phyloP scores from a whole-genome alignment of 2,797 vertebrate genomes.

The Hephaestus fuliginosus region DNA sequence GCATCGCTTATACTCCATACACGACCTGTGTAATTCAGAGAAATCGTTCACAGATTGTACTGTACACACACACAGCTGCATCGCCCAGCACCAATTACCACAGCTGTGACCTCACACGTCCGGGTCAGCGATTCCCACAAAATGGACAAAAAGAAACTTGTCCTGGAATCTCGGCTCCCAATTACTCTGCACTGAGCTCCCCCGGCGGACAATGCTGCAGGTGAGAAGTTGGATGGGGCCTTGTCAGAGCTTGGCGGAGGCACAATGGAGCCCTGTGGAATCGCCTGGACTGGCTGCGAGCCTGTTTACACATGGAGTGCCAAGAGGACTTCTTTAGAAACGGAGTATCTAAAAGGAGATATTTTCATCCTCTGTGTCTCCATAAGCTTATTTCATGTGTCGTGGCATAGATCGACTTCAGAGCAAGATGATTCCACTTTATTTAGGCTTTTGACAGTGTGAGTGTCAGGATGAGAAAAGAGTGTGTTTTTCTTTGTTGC shows the following conservation, averaged over 20 bases:
- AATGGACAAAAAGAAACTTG: conserved; percentile 80
- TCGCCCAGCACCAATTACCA: conserved; percentile 76
- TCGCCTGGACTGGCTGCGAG: conserved; percentile 45
- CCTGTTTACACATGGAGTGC: conserved; percentile 17
- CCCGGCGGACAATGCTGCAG: conserved; percentile 77
- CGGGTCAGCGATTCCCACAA: conserved; percentile 81
- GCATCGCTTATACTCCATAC: conserved; percentile 13
- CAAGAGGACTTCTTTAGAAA: conserved; percentile 24
- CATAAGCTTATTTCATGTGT: not conserved
- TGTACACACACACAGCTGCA: conserved; percentile 74
- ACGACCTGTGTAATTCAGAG: conserved; percentile 16
- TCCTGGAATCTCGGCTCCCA: conserved; percentile 80
- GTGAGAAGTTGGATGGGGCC: conserved; percentile 81
- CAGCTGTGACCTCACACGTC: conserved; percentile 80
- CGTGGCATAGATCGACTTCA: not conserved
- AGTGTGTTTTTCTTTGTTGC: not conserved
- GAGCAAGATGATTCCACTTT: not conserved
- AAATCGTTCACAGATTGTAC: conserved; percentile 39
- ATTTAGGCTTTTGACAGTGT: not conserved
- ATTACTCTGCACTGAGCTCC: conserved; percentile 73
- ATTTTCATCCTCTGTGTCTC: not conserved
- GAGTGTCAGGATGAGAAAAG: not conserved
- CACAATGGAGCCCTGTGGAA: conserved; percentile 77
- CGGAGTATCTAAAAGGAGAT: not conserved
- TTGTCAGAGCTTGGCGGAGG: conserved; percentile 67